Base-by-base conservation (phyloP, 1,140 invertebrate genomes). In the Pogonus chalceus region DNA sequence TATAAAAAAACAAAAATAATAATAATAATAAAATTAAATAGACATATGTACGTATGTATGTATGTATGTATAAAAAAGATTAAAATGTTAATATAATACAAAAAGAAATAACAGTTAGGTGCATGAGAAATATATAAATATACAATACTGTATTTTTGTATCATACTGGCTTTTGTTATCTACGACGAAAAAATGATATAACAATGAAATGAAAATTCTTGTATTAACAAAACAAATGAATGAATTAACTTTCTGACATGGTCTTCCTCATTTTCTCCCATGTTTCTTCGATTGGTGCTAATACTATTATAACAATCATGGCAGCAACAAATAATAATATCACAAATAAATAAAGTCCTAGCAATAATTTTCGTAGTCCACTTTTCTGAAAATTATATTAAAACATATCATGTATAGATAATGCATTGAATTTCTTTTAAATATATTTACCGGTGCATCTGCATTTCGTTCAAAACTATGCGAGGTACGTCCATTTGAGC, bases 281-380 rank as follows among this genome's bases (percentile, higher is more conserved):
- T 9, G 76, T 72, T 2, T 79, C 72, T 57, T 80, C 77, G 39
- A 89, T 85, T 9, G 87, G 87, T n/a, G 87, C 85, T 37, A 87
- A 69, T 3, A 83, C 81, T 16, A 84, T 80, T 54, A 90, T 78
- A 54, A 87, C 76, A 49, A 90, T 79, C 49, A 90, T 72, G 2
- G 76, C 80, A 10, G 79, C 71, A 0, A 80, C 76, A 53, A 90
- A 77, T 14, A 79, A 61, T 12, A 79, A 58, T 22, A 87, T 74
- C 21, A 84, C 76, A 3, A 88, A 66, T 35, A 83, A 77, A 65
- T 91, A 91, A 26, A 91, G 66, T 39, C 78, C 80, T 23, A 93
- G 74, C 37, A 90, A 69, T 24, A 82, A 75, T 67, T 87, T 87
- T 56, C 89, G 76, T 64, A 89, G 79, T 21, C 74, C 73, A 1